Conservation (phyloP, 1,140 invertebrate genomes). For the Cyclina sinensis region DNA sequence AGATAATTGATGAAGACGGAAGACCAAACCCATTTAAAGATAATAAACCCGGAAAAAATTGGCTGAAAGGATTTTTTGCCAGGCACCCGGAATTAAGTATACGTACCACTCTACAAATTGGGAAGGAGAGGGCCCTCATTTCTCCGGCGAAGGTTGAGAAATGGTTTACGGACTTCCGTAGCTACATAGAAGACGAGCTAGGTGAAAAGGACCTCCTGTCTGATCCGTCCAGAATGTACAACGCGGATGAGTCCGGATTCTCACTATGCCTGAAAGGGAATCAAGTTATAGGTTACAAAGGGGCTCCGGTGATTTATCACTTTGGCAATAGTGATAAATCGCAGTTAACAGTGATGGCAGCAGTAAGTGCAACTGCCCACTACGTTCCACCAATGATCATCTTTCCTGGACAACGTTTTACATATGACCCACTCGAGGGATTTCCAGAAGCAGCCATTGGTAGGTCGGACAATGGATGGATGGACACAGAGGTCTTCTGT, state of each 20-base stretch:
- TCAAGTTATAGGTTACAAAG: conserved; percentile 36
- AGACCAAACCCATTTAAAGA: conserved; percentile 32
- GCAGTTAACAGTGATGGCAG: conserved; percentile 36
- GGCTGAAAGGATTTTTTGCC: conserved; percentile 27
- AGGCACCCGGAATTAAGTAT: conserved; percentile 28
- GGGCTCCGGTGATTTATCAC: conserved; percentile 42
- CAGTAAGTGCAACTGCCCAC: conserved; percentile 8
- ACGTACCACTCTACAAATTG: conserved; percentile 6
- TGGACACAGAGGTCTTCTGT: conserved; percentile 4
- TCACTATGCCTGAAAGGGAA: conserved; percentile 34
- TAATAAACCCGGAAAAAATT: conserved; percentile 54
- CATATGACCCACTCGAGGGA: conserved; percentile 7
- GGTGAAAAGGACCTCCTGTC: neutral
- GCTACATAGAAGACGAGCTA: conserved; percentile 14
- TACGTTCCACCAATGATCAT: conserved; percentile 46
- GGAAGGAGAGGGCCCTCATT: conserved; percentile 48
- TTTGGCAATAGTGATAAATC: conserved; percentile 26
- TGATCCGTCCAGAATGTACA: conserved; percentile 25
- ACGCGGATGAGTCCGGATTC: conserved; percentile 62
- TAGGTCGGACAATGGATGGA: neutral
- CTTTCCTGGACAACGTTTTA: conserved; percentile 19
- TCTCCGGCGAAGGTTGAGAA: conserved; percentile 12
- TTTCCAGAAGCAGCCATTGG: conserved; percentile 40
- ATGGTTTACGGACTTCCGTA: conserved; percentile 60
- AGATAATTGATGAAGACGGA: conserved; percentile 54